phyloP scores from a whole-genome alignment of 2,113 vertebrate species.

The Papio anubis region DNA sequence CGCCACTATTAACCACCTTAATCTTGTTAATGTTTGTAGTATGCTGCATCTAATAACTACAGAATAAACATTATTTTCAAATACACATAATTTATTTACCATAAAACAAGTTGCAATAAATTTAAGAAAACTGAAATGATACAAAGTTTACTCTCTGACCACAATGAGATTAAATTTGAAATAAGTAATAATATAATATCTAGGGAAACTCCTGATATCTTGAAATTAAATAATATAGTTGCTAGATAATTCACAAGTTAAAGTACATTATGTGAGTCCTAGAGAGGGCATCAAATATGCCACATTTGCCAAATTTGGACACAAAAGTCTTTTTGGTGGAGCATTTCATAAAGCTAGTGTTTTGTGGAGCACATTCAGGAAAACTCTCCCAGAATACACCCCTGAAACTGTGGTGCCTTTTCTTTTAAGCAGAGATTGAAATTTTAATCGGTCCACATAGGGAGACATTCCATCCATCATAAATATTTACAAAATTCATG shows the following conservation, averaged over 20 bases:
- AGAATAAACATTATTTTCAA: slow-evolving; percentile 13
- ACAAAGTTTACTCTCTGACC: not conserved
- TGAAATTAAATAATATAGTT: not conserved
- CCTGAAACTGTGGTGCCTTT: not conserved
- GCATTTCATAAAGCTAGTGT: not conserved
- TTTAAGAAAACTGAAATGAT: not conserved
- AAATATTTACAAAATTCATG: not conserved
- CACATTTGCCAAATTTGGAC: not conserved
- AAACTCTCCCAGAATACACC: not conserved
- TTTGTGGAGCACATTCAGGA: not conserved
- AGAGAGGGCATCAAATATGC: no score
- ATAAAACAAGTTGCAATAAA: not conserved
- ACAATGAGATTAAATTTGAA: not conserved
- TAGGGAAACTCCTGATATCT: not conserved
- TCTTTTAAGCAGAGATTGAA: not conserved
- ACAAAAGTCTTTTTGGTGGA: not conserved
- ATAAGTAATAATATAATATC: not conserved
- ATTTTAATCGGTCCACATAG: not conserved
- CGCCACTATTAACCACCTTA: not conserved
- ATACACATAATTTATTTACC: not conserved
- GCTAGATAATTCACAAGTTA: not conserved
- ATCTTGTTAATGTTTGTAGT: not conserved
- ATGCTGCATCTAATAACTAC: not conserved
- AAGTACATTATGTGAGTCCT: not conserved
- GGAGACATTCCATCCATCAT: not conserved